phyloP scores from a whole-genome alignment of 2,888 invertebrate species.

The Syrista parreyssii region DNA sequence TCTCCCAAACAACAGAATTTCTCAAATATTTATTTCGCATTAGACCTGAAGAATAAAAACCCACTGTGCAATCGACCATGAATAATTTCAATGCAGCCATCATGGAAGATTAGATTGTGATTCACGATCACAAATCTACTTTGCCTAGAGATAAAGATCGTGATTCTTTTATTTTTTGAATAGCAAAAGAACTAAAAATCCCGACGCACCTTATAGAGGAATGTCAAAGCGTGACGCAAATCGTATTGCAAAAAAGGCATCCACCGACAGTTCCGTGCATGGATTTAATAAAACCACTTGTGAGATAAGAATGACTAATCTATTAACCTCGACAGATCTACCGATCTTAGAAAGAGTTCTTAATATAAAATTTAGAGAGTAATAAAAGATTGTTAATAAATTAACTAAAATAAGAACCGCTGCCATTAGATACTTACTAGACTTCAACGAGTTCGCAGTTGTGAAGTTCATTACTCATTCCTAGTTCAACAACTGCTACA shows the following conservation, averaged over 20 bases:
- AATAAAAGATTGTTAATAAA: conserved; percentile 1
- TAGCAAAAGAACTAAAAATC: background rate
- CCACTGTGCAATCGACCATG: background rate
- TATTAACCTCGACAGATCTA: background rate
- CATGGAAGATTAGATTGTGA: background rate
- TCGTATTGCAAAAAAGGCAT: background rate
- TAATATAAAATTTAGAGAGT: conserved; percentile 1
- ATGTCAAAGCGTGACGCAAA: background rate
- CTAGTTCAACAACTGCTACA: conserved; percentile 84
- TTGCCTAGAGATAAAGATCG: background rate
- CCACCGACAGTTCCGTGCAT: background rate
- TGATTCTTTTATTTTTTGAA: background rate
- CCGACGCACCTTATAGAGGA: background rate
- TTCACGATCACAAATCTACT: background rate
- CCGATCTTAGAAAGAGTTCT: background rate
- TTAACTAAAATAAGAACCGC: conserved; percentile 4
- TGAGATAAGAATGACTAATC: background rate
- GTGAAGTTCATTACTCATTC: conserved; percentile 76
- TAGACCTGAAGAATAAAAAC: background rate
- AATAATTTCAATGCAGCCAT: background rate
- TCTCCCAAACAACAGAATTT: background rate
- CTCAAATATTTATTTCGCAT: background rate
- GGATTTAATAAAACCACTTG: background rate
- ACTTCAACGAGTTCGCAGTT: conserved; percentile 89
- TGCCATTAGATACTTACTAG: conserved; percentile 74